Evolutionary conservation across 2,888 invertebrate species (phyloP).

Genomic region (Apamea epomidion): DNA sequence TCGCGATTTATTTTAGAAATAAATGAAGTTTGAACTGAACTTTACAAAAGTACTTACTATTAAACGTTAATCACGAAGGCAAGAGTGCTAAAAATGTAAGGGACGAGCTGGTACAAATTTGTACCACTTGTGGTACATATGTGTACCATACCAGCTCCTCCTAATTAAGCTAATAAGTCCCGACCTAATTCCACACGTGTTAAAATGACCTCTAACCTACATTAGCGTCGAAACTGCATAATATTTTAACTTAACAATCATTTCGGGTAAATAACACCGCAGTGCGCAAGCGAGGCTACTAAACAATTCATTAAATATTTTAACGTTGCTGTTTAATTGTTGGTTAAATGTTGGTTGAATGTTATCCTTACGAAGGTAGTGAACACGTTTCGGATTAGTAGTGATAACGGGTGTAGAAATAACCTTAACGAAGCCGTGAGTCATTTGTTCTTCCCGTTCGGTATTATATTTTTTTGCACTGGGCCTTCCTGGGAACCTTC

Average conservation of each 20-base stretch:
- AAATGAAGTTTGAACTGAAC: background rate
- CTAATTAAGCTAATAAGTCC: background rate
- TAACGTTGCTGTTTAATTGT: background rate
- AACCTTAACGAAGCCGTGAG: background rate
- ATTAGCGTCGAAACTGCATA: background rate
- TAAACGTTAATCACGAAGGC: background rate
- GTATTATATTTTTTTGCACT: background rate
- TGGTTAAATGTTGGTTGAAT: background rate
- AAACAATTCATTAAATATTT: background rate
- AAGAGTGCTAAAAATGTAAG: background rate
- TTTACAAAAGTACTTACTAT: background rate
- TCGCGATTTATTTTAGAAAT: background rate
- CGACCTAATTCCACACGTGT: background rate
- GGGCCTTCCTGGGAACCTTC: background rate
- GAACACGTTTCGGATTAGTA: background rate
- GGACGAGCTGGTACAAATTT: too few relatives aligned
- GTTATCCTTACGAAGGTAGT: slow-evolving; percentile 1
- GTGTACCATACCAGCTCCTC: background rate
- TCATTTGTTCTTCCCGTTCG: background rate
- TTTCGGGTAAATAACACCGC: background rate
- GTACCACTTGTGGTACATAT: too few relatives aligned
- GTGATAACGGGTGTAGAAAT: background rate
- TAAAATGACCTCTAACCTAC: background rate
- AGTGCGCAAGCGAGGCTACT: background rate
- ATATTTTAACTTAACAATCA: background rate